Conservation (phyloP, 2,113 vertebrate genomes). For the Felis chaus region DNA sequence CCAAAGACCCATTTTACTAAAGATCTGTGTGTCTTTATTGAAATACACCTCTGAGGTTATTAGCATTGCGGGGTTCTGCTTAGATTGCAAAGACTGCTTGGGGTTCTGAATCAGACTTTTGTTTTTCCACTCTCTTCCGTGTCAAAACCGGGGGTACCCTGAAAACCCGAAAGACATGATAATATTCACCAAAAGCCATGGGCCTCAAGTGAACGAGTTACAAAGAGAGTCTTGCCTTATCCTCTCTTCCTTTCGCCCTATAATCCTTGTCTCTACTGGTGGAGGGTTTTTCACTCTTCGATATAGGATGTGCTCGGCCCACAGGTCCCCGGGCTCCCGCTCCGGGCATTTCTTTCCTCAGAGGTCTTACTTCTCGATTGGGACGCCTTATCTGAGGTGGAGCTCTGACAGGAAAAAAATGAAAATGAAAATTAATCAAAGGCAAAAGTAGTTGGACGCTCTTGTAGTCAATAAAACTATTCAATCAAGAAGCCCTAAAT, state of each 20-base stretch:
- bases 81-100: neutral
- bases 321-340: slow-evolving; percentile 88
- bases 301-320: slow-evolving; percentile 86
- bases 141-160: neutral
- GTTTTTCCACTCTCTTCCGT: neutral
- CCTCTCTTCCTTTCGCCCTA: slow-evolving; percentile 89
- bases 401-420: slow-evolving; percentile 83
- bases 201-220: neutral
- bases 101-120: neutral
- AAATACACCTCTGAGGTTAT: neutral
- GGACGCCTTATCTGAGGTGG: slow-evolving; percentile 91
- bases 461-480: neutral
- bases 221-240: slow-evolving; percentile 87
- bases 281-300: slow-evolving; percentile 87
- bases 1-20: neutral
- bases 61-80: neutral
- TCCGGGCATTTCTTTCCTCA: slow-evolving; percentile 91
- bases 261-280: slow-evolving; percentile 86
- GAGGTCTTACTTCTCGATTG: slow-evolving; percentile 88
- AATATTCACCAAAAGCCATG: neutral
- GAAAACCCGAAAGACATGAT: neutral
- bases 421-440: neutral
- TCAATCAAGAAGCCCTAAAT: neutral
- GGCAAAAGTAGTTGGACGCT: neutral
- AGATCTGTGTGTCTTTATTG: neutral